phyloP scores from a whole-genome alignment of 2,113 vertebrate genomes.

The Narcine bancroftii region DNA sequence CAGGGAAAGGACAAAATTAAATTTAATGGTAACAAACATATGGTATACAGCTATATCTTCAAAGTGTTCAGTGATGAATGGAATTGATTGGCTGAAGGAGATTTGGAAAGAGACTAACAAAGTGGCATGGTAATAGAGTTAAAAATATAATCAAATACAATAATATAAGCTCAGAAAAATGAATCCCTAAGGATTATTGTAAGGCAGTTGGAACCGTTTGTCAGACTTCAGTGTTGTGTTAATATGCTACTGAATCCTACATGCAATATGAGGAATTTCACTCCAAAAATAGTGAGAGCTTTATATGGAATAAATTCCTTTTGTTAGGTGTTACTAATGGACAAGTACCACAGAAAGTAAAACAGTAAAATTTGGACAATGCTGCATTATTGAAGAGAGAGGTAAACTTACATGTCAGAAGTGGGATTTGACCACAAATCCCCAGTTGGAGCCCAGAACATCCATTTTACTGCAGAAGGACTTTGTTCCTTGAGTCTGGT shows the following conservation, averaged over 20 bases:
- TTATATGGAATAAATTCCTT: not conserved
- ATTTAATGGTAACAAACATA: not conserved
- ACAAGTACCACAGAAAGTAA: not conserved
- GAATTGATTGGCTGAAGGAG: not conserved
- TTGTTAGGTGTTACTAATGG: not conserved
- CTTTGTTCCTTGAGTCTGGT: too few species aligned
- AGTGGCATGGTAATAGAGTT: not conserved
- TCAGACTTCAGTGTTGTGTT: not conserved
- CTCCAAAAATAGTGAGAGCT: not conserved
- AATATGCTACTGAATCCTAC: not conserved
- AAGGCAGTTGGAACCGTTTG: not conserved
- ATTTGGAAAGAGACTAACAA: not conserved
- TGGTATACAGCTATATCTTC: not conserved
- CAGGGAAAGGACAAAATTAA: not conserved
- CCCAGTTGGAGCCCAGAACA: too few species aligned
- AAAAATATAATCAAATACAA: not conserved
- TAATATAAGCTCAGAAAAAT: not conserved
- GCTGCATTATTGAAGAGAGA: not conserved
- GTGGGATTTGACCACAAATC: too few species aligned
- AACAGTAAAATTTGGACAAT: not conserved
- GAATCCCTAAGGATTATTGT: not conserved
- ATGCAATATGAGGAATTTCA: not conserved
- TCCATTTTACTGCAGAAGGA: too few species aligned
- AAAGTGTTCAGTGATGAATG: not conserved
- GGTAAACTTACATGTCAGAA: too few species aligned